A percentile compares a stretch with the other conserved stretches of the same genome.
Conservation (phyloP, 1,140 invertebrate species). For the Drosophila ercepeae region DNA sequence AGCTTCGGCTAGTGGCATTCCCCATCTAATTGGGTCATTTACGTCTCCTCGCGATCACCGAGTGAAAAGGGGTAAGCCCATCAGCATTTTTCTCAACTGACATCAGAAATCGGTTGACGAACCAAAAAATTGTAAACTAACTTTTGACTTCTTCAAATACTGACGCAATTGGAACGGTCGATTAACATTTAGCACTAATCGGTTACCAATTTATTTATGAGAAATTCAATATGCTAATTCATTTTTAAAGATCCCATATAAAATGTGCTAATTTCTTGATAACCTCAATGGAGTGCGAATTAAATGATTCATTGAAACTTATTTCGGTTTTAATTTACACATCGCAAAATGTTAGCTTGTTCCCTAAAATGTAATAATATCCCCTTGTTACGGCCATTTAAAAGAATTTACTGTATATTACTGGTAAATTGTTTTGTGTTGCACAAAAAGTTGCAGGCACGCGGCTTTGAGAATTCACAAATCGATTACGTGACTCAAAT, state of each 20-base stretch:
- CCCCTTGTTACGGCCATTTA: not conserved
- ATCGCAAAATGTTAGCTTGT: not conserved
- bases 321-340: not conserved
- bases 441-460: constrained; percentile 1
- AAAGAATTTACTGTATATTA: not conserved
- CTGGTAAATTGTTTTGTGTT: not conserved
- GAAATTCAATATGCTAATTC: constrained; percentile 40
- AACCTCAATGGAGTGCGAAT: constrained; percentile 33
- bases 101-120: constrained; percentile 29
- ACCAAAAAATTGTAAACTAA: too few relatives aligned
- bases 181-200: constrained; percentile 39
- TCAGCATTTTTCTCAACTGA: constrained; percentile 29
- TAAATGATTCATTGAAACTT: constrained; percentile 22
- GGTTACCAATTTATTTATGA: constrained; percentile 42
- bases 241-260: constrained; percentile 10
- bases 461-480: constrained; percentile 17
- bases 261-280: constrained; percentile 39
- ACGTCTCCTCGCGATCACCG: not conserved
- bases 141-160: constrained; percentile 5
- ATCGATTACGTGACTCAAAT: constrained; percentile 37
- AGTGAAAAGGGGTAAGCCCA: constrained; percentile 25
- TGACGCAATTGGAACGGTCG: constrained; percentile 40
- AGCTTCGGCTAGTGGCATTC: constrained; percentile 18
- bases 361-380: not conserved
- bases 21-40: constrained; percentile 36